Percentiles rank a stretch among this genome's conserved stretches.
These are phyloP conservation scores for Stegostoma tigrinum DNA, from an alignment of 2,113 vertebrate species.

Conservation along the genomic window DNA sequence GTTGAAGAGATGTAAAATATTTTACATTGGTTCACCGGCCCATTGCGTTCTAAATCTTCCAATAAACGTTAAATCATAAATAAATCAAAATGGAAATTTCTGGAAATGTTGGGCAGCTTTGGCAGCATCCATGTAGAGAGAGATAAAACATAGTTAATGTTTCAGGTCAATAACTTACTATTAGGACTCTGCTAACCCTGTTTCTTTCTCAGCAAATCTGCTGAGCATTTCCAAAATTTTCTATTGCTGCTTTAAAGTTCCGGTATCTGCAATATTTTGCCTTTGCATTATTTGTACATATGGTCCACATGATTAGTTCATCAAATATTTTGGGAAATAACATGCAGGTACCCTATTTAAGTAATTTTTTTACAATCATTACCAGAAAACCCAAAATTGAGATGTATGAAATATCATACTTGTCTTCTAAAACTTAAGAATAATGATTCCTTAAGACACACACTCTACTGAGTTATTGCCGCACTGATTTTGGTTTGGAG, in stretches of 20 bases:
- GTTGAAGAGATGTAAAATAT: neutral
- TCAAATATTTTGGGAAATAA: neutral
- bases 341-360: slow-evolving; percentile 8
- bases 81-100: no score
- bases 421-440: neutral
- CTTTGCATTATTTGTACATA: neutral
- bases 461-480: neutral
- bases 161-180: no score
- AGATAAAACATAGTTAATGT: no score
- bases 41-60: neutral
- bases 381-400: neutral
- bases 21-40: neutral
- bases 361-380: neutral
- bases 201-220: no score
- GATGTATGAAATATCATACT: neutral
- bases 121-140: no score
- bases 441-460: neutral
- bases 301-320: neutral
- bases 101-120: no score
- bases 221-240: no score
- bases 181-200: no score
- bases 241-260: no score
- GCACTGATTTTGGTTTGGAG: no score
- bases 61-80: neutral
- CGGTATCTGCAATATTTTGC: no score